Base-by-base conservation (phyloP, 53 echinoderm and acorn worm genomes). In the Echinometra lucunter region DNA sequence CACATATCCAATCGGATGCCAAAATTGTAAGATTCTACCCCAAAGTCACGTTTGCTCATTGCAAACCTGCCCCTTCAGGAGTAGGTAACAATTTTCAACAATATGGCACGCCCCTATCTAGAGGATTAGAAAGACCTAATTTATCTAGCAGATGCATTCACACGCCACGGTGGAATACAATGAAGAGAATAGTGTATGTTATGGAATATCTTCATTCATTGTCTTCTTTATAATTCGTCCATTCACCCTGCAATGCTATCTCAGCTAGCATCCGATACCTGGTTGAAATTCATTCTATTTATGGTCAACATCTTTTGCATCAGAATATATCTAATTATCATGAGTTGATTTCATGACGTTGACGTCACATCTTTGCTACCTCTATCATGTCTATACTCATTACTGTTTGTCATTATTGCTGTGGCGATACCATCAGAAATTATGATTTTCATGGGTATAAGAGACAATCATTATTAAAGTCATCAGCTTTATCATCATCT, bases 51-150 rank as follows among this genome's bases (percentile, higher is more conserved):
- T 42, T 30, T 78, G 42, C 9, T 42, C 78, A 42, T 35, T 21
- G 4, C 78, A 78, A 38, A 9, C 53, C 13, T 4, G 0, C 78
- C 38, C 78, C 19, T 42, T 40, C 42, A 78, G 5, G 7, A 78
- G 35, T 40, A 5, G 19, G 78, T 42, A 42, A 40, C 78, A 17
- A 78, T 78, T n/a, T 78, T 78, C 78, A 78, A 38, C 78, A 78
- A 40, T 78, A 78, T 78, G 78, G 78, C 78, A 78, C 78, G 78
- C 78, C 78, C 72, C 78, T 19, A 19, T 78, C 32, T 78, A 21
- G 21, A 42, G 42, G 78, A 78, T 78, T 40, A 78, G 42, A 40
- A 78, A 78, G 38, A 78, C 38, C 42, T 78, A 78, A 78, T 78
- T 5, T 38, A 78, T 78, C 38, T 3, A 40, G 42, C 19, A 15